phyloP scores from a whole-genome alignment of 2,113 vertebrate species.

The Leptobrachium leishanense region DNA sequence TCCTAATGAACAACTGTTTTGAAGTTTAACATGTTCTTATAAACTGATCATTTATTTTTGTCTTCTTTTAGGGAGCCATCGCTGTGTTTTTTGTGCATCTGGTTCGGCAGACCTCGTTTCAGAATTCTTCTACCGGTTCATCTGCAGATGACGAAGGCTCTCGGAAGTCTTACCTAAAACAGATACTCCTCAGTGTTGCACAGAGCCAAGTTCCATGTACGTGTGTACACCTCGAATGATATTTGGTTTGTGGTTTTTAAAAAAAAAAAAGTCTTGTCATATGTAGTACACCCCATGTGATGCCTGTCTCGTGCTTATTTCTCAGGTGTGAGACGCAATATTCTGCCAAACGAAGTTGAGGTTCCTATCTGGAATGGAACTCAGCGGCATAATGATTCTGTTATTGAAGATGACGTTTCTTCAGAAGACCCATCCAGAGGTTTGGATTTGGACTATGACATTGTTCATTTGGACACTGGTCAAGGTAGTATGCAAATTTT shows the following conservation, averaged over 20 bases:
- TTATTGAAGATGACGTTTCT: background rate
- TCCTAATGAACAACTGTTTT: no score
- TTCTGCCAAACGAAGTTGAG: constrained; percentile 17
- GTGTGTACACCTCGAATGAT: background rate
- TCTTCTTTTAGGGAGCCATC: constrained; percentile 63
- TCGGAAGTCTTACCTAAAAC: constrained; percentile 42
- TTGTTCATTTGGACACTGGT: constrained; percentile 2
- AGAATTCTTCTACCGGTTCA: constrained; percentile 56
- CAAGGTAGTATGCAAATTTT: background rate
- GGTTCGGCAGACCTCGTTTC: constrained; percentile 69
- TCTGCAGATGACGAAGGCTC: constrained; percentile 44
- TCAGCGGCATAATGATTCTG: background rate
- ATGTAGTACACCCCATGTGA: no score
- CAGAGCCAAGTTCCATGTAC: constrained; percentile 45
- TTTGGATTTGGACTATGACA: constrained; percentile 3
- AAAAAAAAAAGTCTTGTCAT: no score
- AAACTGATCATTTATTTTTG: no score
- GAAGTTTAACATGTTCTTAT: no score
- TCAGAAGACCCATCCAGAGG: background rate
- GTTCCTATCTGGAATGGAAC: constrained; percentile 12
- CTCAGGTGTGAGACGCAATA: background rate
- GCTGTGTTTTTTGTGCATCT: constrained; percentile 72
- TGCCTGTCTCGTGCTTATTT: background rate
- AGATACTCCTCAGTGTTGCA: constrained; percentile 63
- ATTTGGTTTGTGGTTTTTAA: no score